A percentile compares a stretch with the other conserved stretches of the same genome.
Evolutionary conservation across 1,140 invertebrate species (phyloP).

Genomic region (Zaprionus lachaisei): DNA sequence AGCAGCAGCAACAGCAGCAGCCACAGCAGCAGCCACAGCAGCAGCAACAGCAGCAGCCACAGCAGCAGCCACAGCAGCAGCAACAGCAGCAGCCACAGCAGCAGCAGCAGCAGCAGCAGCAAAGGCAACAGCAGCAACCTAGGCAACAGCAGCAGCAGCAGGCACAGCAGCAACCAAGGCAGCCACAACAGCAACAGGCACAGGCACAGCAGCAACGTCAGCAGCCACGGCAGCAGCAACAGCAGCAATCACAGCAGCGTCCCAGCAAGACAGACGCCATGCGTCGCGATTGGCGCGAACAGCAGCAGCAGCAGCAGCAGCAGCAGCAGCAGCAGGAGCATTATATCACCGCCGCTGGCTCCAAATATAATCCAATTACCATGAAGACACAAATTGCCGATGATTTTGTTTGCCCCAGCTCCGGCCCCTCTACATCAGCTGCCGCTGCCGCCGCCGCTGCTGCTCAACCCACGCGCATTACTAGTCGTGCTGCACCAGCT

Average conservation of each 20-base stretch:
- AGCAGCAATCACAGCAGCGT: constrained; percentile 7
- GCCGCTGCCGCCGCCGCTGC: background rate
- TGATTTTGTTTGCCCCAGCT: constrained; percentile 39
- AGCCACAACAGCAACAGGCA: background rate
- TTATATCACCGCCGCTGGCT: constrained; percentile 40
- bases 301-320: constrained; percentile 34
- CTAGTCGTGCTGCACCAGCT: background rate
- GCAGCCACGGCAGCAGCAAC: background rate
- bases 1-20: background rate
- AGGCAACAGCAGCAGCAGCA: too few species aligned
- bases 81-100: too few species aligned
- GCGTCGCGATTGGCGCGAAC: constrained; percentile 24
- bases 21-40: background rate
- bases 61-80: background rate
- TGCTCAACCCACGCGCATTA: constrained; percentile 1
- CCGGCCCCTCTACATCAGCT: constrained; percentile 14
- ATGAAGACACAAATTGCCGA: constrained; percentile 56
- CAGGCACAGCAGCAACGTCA: background rate
- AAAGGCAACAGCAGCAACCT: background rate
- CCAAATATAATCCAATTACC: constrained; percentile 41
- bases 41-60: background rate
- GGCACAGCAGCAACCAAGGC: too few species aligned
- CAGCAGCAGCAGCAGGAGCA: constrained; percentile 33
- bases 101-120: constrained; percentile 2
- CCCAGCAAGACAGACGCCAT: background rate